phyloP scores from a whole-genome alignment of 2,888 invertebrate species.

The Troides oblongomaculatus region DNA sequence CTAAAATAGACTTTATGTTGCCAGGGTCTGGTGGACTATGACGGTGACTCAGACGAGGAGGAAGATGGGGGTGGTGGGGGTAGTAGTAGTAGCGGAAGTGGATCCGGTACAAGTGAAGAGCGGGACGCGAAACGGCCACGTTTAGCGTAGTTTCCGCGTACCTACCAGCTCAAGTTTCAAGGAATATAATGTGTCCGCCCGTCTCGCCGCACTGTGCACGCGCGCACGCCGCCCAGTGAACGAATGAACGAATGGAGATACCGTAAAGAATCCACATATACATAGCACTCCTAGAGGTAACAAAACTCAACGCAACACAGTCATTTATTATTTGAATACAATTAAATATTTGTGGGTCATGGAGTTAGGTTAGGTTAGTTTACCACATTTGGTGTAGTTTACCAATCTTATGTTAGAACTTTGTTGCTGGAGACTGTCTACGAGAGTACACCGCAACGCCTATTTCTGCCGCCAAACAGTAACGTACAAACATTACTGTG shows the following conservation, averaged over 20 bases:
- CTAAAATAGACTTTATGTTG: neutral
- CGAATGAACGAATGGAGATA: slow-evolving; percentile 34
- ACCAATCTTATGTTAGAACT: neutral
- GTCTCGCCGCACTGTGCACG: slow-evolving; percentile 54
- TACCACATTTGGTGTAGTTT: neutral
- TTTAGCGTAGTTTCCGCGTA: slow-evolving; percentile 82
- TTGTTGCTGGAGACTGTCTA: no score
- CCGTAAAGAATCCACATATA: slow-evolving; percentile 24
- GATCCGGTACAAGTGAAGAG: slow-evolving; percentile 49
- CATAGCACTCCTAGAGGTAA: slow-evolving; percentile 10
- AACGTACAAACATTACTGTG: no score
- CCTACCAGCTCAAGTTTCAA: slow-evolving; percentile 46
- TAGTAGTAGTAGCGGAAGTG: slow-evolving; percentile 35
- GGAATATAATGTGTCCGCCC: slow-evolving; percentile 59
- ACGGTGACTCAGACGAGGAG: slow-evolving; percentile 98
- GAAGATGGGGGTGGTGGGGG: slow-evolving; percentile 80
- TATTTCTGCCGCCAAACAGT: no score
- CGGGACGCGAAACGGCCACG: slow-evolving; percentile 87
- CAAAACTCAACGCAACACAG: neutral
- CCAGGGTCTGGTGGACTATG: slow-evolving; percentile 97
- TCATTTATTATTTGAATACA: slow-evolving; percentile 1
- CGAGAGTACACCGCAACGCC: no score
- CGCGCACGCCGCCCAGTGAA: slow-evolving; percentile 48
- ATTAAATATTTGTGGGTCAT: slow-evolving; percentile 5
- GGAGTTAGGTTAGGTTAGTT: slow-evolving; percentile 1